Evolutionary conservation across 2,797 vertebrate species (phyloP).

Genomic region (Propithecus deckenii): DNA sequence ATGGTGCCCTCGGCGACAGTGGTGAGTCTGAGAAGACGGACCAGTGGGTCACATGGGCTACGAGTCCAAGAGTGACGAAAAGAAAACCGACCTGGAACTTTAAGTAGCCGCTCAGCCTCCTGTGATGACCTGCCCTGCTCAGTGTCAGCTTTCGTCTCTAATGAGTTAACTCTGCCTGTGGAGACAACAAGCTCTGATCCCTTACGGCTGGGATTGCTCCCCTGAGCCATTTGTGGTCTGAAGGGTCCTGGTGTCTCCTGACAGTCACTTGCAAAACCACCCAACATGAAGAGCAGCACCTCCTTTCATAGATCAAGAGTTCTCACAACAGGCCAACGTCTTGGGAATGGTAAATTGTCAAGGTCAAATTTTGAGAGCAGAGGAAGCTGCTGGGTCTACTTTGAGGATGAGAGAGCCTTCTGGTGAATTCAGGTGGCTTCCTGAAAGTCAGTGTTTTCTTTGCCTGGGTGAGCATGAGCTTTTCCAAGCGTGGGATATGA

Average conservation of each 20-base stretch:
- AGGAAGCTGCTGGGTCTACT: neutral
- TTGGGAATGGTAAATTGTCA: neutral
- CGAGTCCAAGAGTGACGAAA: neutral
- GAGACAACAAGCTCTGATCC: too few relatives aligned
- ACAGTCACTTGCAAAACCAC: neutral
- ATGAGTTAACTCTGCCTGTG: neutral
- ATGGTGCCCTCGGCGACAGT: neutral
- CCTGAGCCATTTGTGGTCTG: neutral
- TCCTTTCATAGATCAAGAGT: neutral
- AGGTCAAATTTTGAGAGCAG: neutral
- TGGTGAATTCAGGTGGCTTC: neutral
- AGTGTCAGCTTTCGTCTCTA: neutral
- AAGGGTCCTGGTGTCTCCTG: neutral
- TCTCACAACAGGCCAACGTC: neutral
- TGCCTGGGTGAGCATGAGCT: neutral
- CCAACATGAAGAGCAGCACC: too few relatives aligned
- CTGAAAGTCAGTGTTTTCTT: neutral
- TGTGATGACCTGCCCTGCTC: neutral
- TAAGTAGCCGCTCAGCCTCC: neutral
- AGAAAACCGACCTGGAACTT: neutral
- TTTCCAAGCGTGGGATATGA: neutral
- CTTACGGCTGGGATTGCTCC: neutral
- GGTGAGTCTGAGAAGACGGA: neutral
- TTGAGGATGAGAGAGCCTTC: neutral
- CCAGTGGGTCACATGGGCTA: too few relatives aligned